Evolutionary conservation across 1,140 invertebrate genomes (phyloP), one percentile per base, ranked within the genome.

Genomic region (Calliopsis andreniformis): DNA sequence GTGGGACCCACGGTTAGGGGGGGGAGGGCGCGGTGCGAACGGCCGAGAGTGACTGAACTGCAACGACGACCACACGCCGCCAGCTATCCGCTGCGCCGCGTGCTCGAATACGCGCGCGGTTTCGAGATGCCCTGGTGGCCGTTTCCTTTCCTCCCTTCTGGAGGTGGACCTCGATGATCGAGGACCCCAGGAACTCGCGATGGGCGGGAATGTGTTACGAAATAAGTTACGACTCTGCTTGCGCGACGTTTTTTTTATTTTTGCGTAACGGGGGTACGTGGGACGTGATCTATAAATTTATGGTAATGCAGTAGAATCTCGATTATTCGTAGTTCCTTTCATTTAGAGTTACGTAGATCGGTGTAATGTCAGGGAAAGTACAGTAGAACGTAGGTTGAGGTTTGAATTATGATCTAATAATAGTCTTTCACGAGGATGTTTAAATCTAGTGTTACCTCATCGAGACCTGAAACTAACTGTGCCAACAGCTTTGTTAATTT

Each of bases 41-140:
- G 56, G 35, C 32, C 72, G 64, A 75, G 79, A 79, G 67, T 79
- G 80, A 79, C 59, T 72, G 69, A 72, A 79, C 53, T 64, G 61
- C 69, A 59, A 66, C 35, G 53, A 76, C 43, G 67, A 76, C 72
- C 82, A 82, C 79, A 76, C 76, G 76, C 76, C 64, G 67, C 28
- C 43, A 58, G 47, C 18, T 67, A 51, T 47, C 61, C 67, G 45
- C 39, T 70, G 43, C 30, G 59, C 59, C 58, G 67, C 45, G 55
- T 67, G 39, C 23, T 83, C 30, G 23, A 51, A 72, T 56, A 66
- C 61, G 39, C 45, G 51, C 68, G 58, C 53, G 49, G 56, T 68
- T 71, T 51, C 39, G 7, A 43, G 56, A 18, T 23, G 28, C 14
- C 7, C 18, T 47, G 42, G 43, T n/a, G 6, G 56, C 32, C 8